These are phyloP conservation scores for Cladorhizidae sp. DNA, from an alignment of 37 sponge, comb jelly and placozoan genomes.

Conservation along the genomic window DNA sequence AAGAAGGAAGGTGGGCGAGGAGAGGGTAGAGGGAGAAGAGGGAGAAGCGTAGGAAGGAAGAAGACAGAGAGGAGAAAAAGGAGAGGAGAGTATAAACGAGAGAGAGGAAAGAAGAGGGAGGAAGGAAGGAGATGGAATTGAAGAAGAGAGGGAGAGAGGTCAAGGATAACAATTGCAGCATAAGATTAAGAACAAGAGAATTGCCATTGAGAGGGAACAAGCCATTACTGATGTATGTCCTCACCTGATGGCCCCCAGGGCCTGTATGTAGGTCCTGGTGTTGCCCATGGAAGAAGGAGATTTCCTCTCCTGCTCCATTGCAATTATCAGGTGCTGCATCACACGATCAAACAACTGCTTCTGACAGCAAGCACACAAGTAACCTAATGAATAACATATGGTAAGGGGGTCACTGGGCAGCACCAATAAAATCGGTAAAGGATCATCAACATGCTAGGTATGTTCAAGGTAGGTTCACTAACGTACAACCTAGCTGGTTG, in stretches of 20 bases:
- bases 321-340: slow-evolving; percentile 47
- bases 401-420: too few relatives aligned
- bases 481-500: too few relatives aligned
- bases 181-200: background rate
- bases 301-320: slow-evolving; percentile 34
- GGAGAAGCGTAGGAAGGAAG: background rate
- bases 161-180: background rate
- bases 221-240: background rate
- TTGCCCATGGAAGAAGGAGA: slow-evolving; percentile 46
- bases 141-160: background rate
- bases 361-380: slow-evolving; percentile 57
- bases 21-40: background rate
- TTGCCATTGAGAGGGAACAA: background rate
- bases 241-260: slow-evolving; percentile 76
- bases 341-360: slow-evolving; percentile 57
- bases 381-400: slow-evolving; percentile 47
- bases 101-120: too few relatives aligned
- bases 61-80: too few relatives aligned
- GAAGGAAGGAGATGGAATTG: background rate
- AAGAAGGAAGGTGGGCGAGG: too few relatives aligned
- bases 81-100: background rate
- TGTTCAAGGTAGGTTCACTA: too few relatives aligned
- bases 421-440: background rate
- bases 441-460: too few relatives aligned
- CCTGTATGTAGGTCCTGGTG: slow-evolving; percentile 83